phyloP scores from a whole-genome alignment of 2,888 invertebrate species.

The Hofmannophila pseudospretella region DNA sequence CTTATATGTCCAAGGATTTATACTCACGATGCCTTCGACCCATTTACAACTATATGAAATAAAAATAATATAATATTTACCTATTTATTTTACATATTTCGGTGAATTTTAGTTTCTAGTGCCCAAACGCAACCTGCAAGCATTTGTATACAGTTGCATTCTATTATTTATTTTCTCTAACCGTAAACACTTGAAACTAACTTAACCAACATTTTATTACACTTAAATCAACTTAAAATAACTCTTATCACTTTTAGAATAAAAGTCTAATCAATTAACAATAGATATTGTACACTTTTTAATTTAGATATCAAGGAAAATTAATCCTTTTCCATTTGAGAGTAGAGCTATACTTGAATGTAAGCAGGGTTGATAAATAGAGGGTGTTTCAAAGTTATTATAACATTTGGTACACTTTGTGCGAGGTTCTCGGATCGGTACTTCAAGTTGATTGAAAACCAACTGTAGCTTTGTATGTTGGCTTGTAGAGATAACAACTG shows the following conservation, averaged over 20 bases:
- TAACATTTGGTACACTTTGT: conserved; percentile 56
- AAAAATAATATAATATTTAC: too few species aligned
- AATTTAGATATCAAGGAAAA: background rate
- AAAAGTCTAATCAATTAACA: conserved; percentile 1
- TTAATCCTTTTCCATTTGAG: background rate
- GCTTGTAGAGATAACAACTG: conserved; percentile 60
- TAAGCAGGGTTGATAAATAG: background rate
- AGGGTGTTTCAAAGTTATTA: conserved; percentile 19
- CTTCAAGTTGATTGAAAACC: conserved; percentile 71
- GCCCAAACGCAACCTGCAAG: conserved; percentile 1
- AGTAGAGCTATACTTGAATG: background rate
- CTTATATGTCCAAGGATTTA: too few species aligned
- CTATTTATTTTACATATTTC: too few species aligned
- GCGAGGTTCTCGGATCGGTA: conserved; percentile 14
- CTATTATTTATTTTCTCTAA: conserved; percentile 34
- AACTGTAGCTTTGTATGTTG: conserved; percentile 58
- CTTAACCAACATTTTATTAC: conserved; percentile 1
- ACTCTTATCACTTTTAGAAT: background rate
- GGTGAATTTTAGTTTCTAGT: too few species aligned
- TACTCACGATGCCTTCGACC: too few species aligned
- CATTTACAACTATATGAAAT: too few species aligned
- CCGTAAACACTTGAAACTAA: conserved; percentile 32
- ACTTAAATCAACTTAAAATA: conserved; percentile 8
- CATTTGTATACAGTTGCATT: conserved; percentile 17
- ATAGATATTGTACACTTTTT: background rate